A percentile compares a stretch with the other conserved stretches of the same genome.
Evolutionary conservation across 2,888 invertebrate genomes (phyloP).

Genomic region (Coleophora deauratella): DNA sequence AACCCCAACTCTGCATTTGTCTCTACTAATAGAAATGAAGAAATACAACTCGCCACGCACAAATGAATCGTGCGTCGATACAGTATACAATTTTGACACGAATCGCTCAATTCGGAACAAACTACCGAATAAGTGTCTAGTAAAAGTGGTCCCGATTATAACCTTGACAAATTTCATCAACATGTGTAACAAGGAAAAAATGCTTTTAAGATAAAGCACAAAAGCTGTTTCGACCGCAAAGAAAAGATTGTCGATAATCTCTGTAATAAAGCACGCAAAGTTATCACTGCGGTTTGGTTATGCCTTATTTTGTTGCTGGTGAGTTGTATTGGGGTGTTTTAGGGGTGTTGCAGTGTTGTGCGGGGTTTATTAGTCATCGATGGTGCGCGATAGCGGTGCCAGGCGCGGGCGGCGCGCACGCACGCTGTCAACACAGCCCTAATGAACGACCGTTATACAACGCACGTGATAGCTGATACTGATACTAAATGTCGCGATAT

Average conservation of each 20-base stretch:
- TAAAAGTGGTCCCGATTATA: slow-evolving; percentile 69
- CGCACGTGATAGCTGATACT: slow-evolving; percentile 48
- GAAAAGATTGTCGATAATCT: slow-evolving; percentile 23
- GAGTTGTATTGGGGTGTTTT: slow-evolving; percentile 17
- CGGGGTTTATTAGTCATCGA: slow-evolving; percentile 70
- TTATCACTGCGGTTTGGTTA: slow-evolving; percentile 18
- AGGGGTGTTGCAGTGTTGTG: slow-evolving; percentile 13
- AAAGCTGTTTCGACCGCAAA: slow-evolving; percentile 35
- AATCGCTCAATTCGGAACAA: slow-evolving; percentile 67
- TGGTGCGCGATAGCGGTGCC: slow-evolving; percentile 70
- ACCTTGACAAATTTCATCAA: slow-evolving; percentile 26
- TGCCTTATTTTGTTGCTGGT: slow-evolving; percentile 12
- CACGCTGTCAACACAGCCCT: slow-evolving; percentile 70
- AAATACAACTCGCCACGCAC: slow-evolving; percentile 60
- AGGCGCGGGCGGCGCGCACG: slow-evolving; percentile 70
- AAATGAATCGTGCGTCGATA: slow-evolving; percentile 59
- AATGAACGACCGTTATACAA: slow-evolving; percentile 72
- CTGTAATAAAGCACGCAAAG: slow-evolving; percentile 15
- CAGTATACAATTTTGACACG: slow-evolving; percentile 56
- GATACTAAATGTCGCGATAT: slow-evolving; percentile 57
- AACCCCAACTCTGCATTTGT: neutral
- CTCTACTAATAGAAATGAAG: slow-evolving; percentile 39
- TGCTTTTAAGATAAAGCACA: slow-evolving; percentile 23
- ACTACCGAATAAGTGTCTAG: slow-evolving; percentile 62
- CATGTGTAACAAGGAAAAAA: slow-evolving; percentile 22